Evolutionary conservation across 1,140 invertebrate species (phyloP), one percentile per base, ranked within the genome.

Genomic region (Drosophila guanche): DNA sequence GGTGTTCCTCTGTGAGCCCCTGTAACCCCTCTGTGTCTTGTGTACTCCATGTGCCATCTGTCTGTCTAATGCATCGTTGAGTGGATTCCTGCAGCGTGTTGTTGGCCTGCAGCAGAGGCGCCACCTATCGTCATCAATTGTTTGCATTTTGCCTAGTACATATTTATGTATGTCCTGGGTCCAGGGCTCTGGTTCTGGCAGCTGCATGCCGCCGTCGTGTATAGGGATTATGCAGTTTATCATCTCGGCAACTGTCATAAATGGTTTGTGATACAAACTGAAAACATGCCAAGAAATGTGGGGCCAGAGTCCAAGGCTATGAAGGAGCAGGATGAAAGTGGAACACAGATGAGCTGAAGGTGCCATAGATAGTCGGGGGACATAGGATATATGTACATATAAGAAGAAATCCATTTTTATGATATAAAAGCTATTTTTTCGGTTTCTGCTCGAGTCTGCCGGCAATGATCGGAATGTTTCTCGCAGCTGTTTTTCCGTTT

Each of bases 21-120:
- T 8, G 23, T 55, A 29, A 4, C 41, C 1, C 29, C 33, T n/a
- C 33, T 55, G 5, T 54, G 51, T 55, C 12, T 45, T 22, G 33
- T 37, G 3, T 37, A 12, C 33, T 10, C 33, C 10, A 3, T 53
- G 50, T 65, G 45, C 51, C 58, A 68, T 52, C 57, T 73, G 57
- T 76, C 69, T 61, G 52, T 71, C 68, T 60, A 72, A 72, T 65
- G 70, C 70, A 75, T 75, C 47, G 57, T 41, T 59, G 46, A 29
- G 14, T 22, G 33, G 45, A 59, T 37, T 37, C 23, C 43, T 40
- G 33, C 6, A 50, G 46, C 22, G 33, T 48, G 33, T 33, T 46
- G 10, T 58, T n/a, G 51, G 51, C 51, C 33, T 16, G 22, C 51
- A 10, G 37, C 20, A 40, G 46, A 40, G 29, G 29, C 45, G 46